A percentile compares a stretch with the other conserved stretches of the same genome.
Conservation (phyloP, 2,113 vertebrate genomes). For the Anhinga anhinga region DNA sequence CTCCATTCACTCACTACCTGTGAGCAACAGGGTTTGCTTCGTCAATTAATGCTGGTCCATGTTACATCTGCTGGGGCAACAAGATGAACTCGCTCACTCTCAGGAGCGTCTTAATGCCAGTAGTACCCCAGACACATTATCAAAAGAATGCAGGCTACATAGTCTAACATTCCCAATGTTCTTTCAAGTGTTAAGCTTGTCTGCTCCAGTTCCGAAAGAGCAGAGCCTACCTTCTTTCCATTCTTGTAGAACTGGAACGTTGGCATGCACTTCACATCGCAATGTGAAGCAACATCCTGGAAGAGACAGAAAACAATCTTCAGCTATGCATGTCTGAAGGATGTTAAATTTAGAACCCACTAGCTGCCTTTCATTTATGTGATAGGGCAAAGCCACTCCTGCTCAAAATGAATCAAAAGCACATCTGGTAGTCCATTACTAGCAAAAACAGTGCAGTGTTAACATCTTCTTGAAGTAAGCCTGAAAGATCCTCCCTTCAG, state of each 20-base stretch:
- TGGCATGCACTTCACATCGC: constrained; percentile 87
- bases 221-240: constrained; percentile 74
- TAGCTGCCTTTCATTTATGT: background rate
- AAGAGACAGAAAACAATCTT: background rate
- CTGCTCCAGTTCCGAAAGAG: background rate
- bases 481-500: background rate
- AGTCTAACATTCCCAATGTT: background rate
- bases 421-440: background rate
- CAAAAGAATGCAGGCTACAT: background rate
- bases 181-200: background rate
- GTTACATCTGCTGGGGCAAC: background rate
- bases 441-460: background rate
- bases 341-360: background rate
- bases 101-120: background rate
- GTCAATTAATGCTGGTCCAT: background rate
- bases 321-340: background rate
- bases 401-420: background rate
- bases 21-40: background rate
- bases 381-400: background rate
- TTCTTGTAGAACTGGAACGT: constrained; percentile 91
- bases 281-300: constrained; percentile 82
- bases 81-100: background rate
- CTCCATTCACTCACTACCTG: background rate
- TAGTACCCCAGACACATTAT: background rate
- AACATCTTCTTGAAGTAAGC: background rate